A percentile compares a stretch with the other conserved stretches of the same genome.
These are phyloP conservation scores for Lonchura striata DNA, from an alignment of 2,113 vertebrate genomes.

Conservation along the genomic window DNA sequence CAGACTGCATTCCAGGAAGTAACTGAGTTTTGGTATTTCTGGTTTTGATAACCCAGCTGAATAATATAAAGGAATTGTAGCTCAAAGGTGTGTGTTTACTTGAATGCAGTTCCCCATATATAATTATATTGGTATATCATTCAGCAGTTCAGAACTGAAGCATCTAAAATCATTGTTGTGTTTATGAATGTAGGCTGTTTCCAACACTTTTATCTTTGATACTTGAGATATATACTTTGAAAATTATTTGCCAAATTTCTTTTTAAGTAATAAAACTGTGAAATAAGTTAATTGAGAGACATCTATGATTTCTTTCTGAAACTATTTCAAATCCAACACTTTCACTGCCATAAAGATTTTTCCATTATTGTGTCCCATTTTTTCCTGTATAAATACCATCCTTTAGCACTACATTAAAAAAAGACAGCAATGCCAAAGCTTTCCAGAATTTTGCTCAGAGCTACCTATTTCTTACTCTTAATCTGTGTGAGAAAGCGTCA, in stretches of 20 bases:
- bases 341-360: background rate
- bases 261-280: background rate
- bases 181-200: conserved; percentile 1
- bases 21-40: background rate
- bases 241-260: background rate
- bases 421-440: background rate
- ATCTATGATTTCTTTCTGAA: background rate
- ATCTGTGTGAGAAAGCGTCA: background rate
- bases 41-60: background rate
- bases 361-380: background rate
- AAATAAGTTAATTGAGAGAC: background rate
- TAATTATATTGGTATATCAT: background rate
- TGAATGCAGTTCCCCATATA: background rate
- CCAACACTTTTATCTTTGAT: background rate
- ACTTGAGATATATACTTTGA: background rate
- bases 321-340: background rate
- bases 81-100: background rate
- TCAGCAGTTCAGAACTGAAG: background rate
- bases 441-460: background rate
- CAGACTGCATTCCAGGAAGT: background rate
- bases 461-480: background rate
- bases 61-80: background rate
- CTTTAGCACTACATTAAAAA: background rate
- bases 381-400: background rate
- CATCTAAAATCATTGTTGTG: background rate